Conservation (phyloP, 2,888 invertebrate genomes). For the Lycocerus yunnanus region DNA sequence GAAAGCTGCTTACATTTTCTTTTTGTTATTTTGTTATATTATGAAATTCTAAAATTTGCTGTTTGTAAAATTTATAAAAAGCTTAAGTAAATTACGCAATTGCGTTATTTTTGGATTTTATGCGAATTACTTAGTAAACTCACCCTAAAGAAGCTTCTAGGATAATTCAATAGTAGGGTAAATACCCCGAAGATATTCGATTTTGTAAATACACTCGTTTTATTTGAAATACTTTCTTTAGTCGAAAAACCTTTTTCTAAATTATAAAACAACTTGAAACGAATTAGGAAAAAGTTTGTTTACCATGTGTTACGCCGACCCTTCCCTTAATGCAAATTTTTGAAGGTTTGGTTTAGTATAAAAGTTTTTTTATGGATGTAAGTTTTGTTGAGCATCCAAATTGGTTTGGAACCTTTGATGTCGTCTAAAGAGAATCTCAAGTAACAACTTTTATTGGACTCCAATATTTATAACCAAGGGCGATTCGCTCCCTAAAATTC, state of each 20-base stretch:
- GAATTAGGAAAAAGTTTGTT: neutral
- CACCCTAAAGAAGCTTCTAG: constrained; percentile 2
- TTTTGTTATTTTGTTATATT: constrained; percentile 7
- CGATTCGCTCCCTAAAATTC: constrained; percentile 45
- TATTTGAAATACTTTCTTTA: constrained; percentile 7
- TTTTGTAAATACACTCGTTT: constrained; percentile 18
- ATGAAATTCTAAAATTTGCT: neutral
- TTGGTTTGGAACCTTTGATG: constrained; percentile 47
- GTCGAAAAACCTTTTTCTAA: neutral
- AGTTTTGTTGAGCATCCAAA: constrained; percentile 33
- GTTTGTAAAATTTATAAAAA: neutral
- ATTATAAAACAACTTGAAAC: neutral
- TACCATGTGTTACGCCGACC: neutral
- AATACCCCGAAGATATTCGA: constrained; percentile 31
- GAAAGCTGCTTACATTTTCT: constrained; percentile 27
- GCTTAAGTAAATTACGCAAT: neutral
- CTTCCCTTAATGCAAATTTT: constrained; percentile 11
- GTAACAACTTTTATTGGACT: constrained; percentile 57
- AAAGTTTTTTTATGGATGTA: constrained; percentile 41
- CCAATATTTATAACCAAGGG: constrained; percentile 55
- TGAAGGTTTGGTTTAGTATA: neutral
- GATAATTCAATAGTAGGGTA: constrained; percentile 13
- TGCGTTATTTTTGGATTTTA: neutral
- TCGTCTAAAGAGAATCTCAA: constrained; percentile 53
- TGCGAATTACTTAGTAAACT: neutral